These are phyloP conservation scores for human (Homo sapiens) DNA, from an alignment of 2,113 vertebrate species.

Conservation along the genomic window GRCh38 chr14:105734001-105734500, in stretches of 20 bases:
- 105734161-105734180: not conserved
- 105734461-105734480: not conserved
- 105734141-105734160: not conserved
- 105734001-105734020: not conserved
- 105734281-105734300: not conserved
- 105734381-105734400: not conserved
- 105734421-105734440: not conserved
- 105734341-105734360: fast-evolving
- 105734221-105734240: not conserved
- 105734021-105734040: too few species aligned
- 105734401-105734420: not conserved
- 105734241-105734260: not conserved
- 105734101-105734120: not conserved
- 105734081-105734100: not conserved
- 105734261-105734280: not conserved
- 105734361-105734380: not conserved
- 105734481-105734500: not conserved
- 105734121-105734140: not conserved
- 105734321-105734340: too few species aligned
- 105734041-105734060: not conserved
- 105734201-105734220: not conserved
- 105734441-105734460: not conserved
- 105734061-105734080: not conserved
- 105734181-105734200: not conserved
- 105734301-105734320: not conserved